These are phyloP conservation scores for Nomada fabriciana DNA, from an alignment of 2,888 invertebrate genomes.

Conservation along the genomic window DNA sequence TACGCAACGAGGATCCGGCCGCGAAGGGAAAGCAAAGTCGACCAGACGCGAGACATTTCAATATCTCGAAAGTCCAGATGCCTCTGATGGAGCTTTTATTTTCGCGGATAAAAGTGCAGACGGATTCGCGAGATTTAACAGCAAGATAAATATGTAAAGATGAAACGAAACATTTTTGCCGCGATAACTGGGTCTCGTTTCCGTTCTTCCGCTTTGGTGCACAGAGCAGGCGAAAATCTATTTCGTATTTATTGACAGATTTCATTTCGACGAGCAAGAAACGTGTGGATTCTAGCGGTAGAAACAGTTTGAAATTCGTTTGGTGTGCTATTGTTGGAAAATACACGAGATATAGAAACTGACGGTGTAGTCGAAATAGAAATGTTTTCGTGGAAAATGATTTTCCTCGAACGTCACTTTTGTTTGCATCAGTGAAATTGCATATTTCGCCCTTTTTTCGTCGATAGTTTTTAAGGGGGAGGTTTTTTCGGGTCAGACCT, in stretches of 20 bases:
- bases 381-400: neutral
- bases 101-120: neutral
- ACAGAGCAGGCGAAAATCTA: slow-evolving; percentile 17
- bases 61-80: slow-evolving; percentile 6
- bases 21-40: neutral
- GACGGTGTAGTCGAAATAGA: neutral
- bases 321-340: neutral
- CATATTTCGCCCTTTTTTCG: no score
- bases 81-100: slow-evolving; percentile 16
- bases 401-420: neutral
- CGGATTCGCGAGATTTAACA: neutral
- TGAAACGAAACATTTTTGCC: neutral
- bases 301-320: neutral
- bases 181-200: neutral
- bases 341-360: neutral
- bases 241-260: neutral
- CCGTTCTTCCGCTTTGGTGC: slow-evolving; percentile 38
- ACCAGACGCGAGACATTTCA: slow-evolving; percentile 4
- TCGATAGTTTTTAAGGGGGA: no score
- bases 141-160: slow-evolving; percentile 9
- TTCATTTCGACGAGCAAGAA: neutral
- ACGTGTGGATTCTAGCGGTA: neutral
- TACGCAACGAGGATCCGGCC: slow-evolving; percentile 15
- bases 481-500: no score
- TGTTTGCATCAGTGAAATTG: no score